A percentile compares a stretch with the other conserved stretches of the same genome.
Conservation (phyloP, 2,888 invertebrate genomes). For the Meganola albula region DNA sequence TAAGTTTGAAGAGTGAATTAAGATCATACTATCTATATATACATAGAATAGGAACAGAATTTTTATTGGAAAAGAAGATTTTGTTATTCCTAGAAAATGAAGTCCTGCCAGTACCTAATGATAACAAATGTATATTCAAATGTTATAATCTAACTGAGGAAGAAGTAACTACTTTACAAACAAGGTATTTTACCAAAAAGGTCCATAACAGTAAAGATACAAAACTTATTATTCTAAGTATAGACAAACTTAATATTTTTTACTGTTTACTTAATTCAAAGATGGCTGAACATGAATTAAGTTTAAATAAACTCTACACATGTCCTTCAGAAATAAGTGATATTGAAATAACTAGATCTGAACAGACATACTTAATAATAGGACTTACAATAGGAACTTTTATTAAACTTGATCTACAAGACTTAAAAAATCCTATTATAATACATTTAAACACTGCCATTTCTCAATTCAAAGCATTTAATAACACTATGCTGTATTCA, state of each 20-base stretch:
- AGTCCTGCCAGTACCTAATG: constrained; percentile 20
- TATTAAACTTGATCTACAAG: constrained; percentile 35
- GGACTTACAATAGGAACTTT: constrained; percentile 52
- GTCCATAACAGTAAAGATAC: constrained; percentile 13
- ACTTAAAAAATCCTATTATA: constrained; percentile 26
- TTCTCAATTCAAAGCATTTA: constrained; percentile 34
- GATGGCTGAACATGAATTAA: constrained; percentile 26
- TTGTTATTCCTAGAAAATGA: constrained; percentile 20
- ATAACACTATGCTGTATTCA: constrained; percentile 47
- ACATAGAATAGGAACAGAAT: constrained; percentile 42
- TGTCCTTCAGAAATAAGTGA: constrained; percentile 50
- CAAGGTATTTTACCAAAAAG: constrained; percentile 23
- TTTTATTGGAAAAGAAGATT: constrained; percentile 32
- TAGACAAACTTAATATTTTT: constrained; percentile 43
- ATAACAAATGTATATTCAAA: constrained; percentile 32
- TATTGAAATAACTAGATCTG: constrained; percentile 34
- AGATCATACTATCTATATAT: constrained; percentile 35
- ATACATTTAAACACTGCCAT: constrained; percentile 54
- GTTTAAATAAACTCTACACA: constrained; percentile 39
- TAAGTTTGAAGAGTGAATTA: constrained; percentile 42
- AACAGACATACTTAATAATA: constrained; percentile 35
- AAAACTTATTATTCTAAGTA: constrained; percentile 35
- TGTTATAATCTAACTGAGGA: constrained; percentile 20
- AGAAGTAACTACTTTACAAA: constrained; percentile 25
- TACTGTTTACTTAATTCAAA: constrained; percentile 36